Evolutionary conservation across 2,888 invertebrate genomes (phyloP), one percentile per base, ranked within the genome.

Genomic region (Drosophila planitibia): DNA sequence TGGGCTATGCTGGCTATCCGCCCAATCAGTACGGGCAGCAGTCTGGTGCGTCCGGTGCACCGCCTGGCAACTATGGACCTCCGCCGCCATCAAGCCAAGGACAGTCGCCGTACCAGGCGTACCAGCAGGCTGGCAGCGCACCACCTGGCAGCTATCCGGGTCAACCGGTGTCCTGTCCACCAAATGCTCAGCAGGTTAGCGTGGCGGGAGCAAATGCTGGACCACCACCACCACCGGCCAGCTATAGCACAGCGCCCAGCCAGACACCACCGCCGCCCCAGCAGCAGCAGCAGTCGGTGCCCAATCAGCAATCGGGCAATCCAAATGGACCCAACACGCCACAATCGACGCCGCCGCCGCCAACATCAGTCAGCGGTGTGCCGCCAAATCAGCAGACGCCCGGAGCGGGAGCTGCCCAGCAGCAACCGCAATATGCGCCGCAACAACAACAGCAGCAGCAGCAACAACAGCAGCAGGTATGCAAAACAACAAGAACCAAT

Each of bases 221-320:
- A 7, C 75, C 91, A 9, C 83, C 84, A 10, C 90, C 90, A 9
- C 91, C 91, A 59, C 87, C 94, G 16, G 93, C 92, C 14, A 91
- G 88, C 22, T 94, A 95, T 73, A 94, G 93, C 70, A 94, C 93
- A 70, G 94, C 94, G 66, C 94, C 94, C 7, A 95, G 94, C 14
- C 94, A 94, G 85, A 92, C 93, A 59, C 93, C 91, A 44, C 93
- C 91, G 64, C 89, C 91, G 37, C 72, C 78, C 41, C 85, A 91
- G 63, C 81, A 79, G 9, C 78, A 80, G 25, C 70, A 57, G 66
- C 93, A 93, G 83, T 89, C 92, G 67, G 94, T 94, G 68, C 93
- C 94, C 7, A 94, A 75, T 55, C 82, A 81, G 47, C 76, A 70
- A 37, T 69, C 64, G 12, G 74, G 81, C 39, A 91, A 91, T 76